Evolutionary conservation across 1,140 invertebrate species (phyloP), one percentile per base, ranked within the genome.

Genomic region (Pectinophora gossypiella): DNA sequence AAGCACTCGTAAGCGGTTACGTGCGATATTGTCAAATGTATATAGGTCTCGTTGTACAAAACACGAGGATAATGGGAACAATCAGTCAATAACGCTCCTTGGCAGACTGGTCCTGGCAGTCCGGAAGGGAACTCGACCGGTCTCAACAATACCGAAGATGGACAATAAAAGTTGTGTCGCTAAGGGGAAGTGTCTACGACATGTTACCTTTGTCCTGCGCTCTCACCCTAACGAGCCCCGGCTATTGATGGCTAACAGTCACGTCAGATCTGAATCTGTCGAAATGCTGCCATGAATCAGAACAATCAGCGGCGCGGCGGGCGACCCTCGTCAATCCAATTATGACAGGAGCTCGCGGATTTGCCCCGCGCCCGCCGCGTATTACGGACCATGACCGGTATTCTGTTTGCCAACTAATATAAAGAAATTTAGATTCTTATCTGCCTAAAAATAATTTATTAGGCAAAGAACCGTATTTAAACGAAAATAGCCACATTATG

Each of bases 261-360:
- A 59, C 54, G 68, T 74, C 66, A 69, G 64, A 72, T 68, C 40
- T 51, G 54, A 56, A 68, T 61, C 59, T 64, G 61, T 68, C 69
- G 57, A 68, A 68, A 64, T 51, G 56, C 50, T 60, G 52, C 66
- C 66, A 62, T 55, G 66, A 56, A 67, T 60, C 55, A 51, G 70
- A 72, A 77, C 72, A 81, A 76, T 72, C 54, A 58, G 19, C 23
- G 21, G n/a, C 18, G 61, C 27, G 49, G 40, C 59, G 57, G 59
- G 50, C 57, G 62, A 76, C 72, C 76, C 76, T 75, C 59, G 73
- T 83, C 72, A 76, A 61, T 70, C 53, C 59, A 64, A 67, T 74
- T 69, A 68, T 80, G 68, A 72, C 71, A 66, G 57, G 48, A 56
- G 42, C 58, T 42, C 48, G 57, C 53, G 46, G 59, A 46, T 60